phyloP scores from a whole-genome alignment of 2,113 vertebrate species.

The Alosa alosa region DNA sequence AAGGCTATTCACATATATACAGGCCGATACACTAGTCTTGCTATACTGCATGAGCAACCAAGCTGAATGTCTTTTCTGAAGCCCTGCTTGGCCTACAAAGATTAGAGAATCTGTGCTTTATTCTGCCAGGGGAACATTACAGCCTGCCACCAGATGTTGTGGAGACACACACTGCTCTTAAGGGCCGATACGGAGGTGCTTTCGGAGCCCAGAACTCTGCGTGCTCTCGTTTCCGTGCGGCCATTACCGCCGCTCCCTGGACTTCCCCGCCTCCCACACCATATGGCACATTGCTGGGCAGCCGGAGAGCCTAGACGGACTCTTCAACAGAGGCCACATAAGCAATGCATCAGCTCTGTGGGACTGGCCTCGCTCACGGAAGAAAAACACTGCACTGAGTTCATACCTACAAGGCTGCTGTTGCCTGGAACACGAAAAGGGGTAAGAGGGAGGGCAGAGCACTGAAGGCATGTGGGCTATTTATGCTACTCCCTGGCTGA shows the following conservation, averaged over 20 bases:
- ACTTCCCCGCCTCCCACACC: conserved; percentile 39
- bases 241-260: conserved; percentile 38
- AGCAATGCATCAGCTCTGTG: background rate
- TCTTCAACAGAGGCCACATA: background rate
- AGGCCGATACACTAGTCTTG: background rate
- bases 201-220: conserved; percentile 35
- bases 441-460: background rate
- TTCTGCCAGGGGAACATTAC: conserved; percentile 18
- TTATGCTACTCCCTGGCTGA: background rate
- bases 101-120: conserved; percentile 22
- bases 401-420: background rate
- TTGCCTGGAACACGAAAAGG: background rate
- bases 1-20: background rate
- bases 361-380: background rate
- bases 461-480: background rate
- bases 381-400: background rate
- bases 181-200: conserved; percentile 30
- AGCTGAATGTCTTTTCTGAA: background rate
- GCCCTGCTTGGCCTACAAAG: conserved; percentile 6
- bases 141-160: conserved; percentile 50
- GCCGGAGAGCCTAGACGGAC: background rate
- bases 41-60: background rate
- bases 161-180: conserved; percentile 46
- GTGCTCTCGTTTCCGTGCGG: conserved; percentile 35
- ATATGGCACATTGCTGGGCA: conserved; percentile 45